A percentile compares a stretch with the other conserved stretches of the same genome.
phyloP scores from a whole-genome alignment of 1,140 invertebrate species.

The Amphibalanus amphitrite region DNA sequence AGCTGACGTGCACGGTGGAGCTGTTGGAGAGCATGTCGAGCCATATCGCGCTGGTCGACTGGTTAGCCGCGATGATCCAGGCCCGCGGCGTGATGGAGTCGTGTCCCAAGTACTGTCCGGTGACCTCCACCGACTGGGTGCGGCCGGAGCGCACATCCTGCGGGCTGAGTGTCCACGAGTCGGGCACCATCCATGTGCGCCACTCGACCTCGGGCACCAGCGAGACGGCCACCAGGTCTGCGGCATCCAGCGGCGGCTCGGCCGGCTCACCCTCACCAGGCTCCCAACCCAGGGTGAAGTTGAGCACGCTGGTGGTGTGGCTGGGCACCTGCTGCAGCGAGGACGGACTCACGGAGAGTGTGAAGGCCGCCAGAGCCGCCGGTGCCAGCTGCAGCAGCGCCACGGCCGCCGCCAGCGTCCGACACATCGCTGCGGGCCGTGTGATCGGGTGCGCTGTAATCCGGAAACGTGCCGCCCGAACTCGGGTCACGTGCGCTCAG shows the following conservation, averaged over 20 bases:
- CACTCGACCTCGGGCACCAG: background rate
- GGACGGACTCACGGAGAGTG: background rate
- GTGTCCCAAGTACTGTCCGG: background rate
- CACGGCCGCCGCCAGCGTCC: no score
- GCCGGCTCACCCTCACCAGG: background rate
- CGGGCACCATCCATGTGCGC: background rate
- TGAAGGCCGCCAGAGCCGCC: no score
- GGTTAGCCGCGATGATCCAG: background rate
- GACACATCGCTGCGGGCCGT: no score
- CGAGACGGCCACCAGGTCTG: background rate
- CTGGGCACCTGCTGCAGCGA: background rate
- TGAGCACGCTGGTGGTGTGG: background rate
- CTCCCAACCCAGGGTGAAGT: background rate
- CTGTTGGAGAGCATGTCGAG: background rate
- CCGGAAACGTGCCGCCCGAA: no score
- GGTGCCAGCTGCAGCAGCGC: no score
- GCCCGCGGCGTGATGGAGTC: background rate
- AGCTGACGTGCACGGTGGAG: constrained; percentile 10
- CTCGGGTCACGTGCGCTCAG: no score
- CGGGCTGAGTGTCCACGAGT: background rate
- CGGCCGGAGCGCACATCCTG: background rate
- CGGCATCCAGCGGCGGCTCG: background rate
- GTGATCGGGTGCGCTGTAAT: no score
- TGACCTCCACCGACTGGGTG: background rate
- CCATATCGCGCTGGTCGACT: background rate